A percentile compares a stretch with the other conserved stretches of the same genome.
These are phyloP conservation scores for Helogale parvula DNA, from an alignment of 2,113 vertebrate genomes.

Conservation along the genomic window DNA sequence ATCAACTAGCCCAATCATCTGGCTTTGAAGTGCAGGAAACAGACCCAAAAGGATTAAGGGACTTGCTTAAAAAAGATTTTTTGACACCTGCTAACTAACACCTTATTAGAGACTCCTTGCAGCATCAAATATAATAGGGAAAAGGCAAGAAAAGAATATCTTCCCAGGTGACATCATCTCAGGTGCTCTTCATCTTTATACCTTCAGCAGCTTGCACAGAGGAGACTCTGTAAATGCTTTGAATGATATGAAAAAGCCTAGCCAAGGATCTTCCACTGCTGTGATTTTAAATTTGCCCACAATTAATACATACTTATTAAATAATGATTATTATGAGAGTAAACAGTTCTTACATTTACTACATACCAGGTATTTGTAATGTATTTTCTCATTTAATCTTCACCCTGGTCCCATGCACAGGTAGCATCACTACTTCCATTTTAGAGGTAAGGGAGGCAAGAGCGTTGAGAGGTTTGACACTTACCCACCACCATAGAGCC, in stretches of 20 bases:
- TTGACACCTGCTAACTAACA: background rate
- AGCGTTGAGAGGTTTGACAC: background rate
- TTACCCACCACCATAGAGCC: background rate
- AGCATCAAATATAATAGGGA: background rate
- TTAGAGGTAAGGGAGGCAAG: background rate
- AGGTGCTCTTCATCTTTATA: background rate
- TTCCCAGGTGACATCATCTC: background rate
- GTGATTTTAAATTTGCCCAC: background rate
- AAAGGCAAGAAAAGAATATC: background rate
- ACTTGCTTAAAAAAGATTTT: background rate
- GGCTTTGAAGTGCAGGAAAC: slow-evolving; percentile 18
- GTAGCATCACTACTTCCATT: background rate
- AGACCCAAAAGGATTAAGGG: background rate
- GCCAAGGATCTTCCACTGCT: background rate
- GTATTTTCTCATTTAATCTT: background rate
- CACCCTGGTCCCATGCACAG: background rate
- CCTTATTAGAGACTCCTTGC: background rate
- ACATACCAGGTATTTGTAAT: background rate
- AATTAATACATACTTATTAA: background rate
- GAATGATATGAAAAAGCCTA: background rate
- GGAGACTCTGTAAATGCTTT: background rate
- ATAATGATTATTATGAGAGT: background rate
- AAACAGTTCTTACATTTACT: background rate
- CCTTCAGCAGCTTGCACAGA: background rate
- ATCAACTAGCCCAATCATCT: background rate